phyloP scores from a whole-genome alignment of 2,113 vertebrate genomes.

The Notechis scutatus region DNA sequence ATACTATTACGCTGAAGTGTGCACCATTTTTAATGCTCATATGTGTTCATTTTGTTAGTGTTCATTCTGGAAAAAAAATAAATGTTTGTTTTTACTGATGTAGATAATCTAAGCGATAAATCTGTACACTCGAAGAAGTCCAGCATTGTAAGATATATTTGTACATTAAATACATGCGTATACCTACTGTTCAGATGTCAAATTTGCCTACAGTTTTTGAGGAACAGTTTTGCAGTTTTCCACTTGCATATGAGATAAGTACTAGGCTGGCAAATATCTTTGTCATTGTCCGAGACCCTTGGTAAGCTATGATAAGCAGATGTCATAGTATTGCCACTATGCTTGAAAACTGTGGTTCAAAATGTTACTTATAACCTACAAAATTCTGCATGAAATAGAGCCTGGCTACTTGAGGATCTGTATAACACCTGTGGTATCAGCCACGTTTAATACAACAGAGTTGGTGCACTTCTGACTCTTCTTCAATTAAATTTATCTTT shows the following conservation, averaged over 20 bases:
- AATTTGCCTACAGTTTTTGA: background rate
- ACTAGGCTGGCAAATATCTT: background rate
- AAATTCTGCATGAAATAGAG: background rate
- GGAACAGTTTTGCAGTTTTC: background rate
- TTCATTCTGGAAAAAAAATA: background rate
- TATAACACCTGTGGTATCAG: background rate
- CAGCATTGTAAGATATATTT: background rate
- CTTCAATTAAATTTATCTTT: background rate
- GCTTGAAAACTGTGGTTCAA: background rate
- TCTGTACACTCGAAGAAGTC: background rate
- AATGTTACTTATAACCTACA: background rate
- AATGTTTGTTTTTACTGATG: background rate
- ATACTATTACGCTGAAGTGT: background rate
- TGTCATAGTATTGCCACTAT: background rate
- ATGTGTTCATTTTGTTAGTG: background rate
- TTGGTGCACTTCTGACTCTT: background rate
- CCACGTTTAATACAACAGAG: background rate
- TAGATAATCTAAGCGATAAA: background rate
- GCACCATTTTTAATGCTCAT: background rate
- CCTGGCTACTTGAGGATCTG: background rate
- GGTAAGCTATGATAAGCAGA: background rate
- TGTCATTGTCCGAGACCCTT: background rate
- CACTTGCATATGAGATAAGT: background rate
- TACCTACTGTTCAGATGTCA: background rate
- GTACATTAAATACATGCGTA: background rate